A percentile compares a stretch with the other conserved stretches of the same genome.
phyloP scores from a whole-genome alignment of 2,797 vertebrate genomes.

The Sitta carolinensis region DNA sequence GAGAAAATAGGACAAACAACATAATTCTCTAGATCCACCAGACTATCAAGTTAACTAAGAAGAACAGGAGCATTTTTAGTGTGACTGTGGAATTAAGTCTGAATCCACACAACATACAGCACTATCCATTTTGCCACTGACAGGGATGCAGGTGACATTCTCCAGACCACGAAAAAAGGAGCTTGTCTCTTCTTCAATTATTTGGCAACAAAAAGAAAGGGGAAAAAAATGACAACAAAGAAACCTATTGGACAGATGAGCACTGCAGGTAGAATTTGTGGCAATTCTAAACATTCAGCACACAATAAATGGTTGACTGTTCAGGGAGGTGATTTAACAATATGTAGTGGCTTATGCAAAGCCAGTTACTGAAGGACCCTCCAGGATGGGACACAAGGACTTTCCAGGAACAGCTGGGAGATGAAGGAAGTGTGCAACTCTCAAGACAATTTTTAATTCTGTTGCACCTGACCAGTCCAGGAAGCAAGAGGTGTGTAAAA shows the following conservation, averaged over 20 bases:
- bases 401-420: neutral
- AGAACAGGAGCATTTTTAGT: neutral
- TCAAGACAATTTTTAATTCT: neutral
- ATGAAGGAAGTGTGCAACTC: neutral
- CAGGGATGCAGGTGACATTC: rapidly evolving
- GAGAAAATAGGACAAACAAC: neutral
- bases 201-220: neutral
- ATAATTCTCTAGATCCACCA: neutral
- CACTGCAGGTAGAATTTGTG: neutral
- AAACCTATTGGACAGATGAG: neutral
- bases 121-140: neutral
- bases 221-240: neutral
- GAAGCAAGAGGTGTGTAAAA: neutral
- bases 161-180: neutral
- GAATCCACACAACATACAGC: rapidly evolving
- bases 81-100: neutral
- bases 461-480: neutral
- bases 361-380: neutral
- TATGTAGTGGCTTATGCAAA: neutral
- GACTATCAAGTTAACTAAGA: neutral
- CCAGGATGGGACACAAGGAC: neutral
- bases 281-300: neutral
- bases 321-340: neutral
- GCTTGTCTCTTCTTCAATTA: neutral
- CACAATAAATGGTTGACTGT: neutral